Evolutionary conservation across 1,140 invertebrate species (phyloP).

Genomic region (Gonatopus flavifemur): DNA sequence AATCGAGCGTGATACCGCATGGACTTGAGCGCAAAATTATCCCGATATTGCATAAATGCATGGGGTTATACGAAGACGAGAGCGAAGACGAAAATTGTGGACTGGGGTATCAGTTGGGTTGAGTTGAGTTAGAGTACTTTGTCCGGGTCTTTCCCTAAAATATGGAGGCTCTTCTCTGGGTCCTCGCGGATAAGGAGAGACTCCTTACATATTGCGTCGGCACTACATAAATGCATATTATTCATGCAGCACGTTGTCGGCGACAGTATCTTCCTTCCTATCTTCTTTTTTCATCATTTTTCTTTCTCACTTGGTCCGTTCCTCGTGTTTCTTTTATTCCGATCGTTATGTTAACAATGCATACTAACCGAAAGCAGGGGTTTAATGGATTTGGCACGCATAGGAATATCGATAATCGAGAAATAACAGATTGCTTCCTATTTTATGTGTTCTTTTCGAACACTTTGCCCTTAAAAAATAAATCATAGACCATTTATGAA

Average conservation of each 20-base stretch:
- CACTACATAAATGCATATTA: conserved; percentile 46
- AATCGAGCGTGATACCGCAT: conserved; percentile 38
- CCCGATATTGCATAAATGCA: conserved; percentile 47
- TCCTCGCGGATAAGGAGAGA: conserved; percentile 36
- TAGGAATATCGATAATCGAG: no score
- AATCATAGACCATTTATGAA: no score
- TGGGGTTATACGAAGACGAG: conserved; percentile 14
- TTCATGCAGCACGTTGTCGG: conserved; percentile 37
- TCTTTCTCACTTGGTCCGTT: conserved; percentile 9
- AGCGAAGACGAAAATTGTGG: conserved; percentile 5
- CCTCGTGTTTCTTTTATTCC: background rate
- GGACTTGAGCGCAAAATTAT: conserved; percentile 41
- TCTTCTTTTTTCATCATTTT: background rate
- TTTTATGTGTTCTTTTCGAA: no score
- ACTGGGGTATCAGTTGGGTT: conserved; percentile 23
- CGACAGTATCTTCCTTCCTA: conserved; percentile 11
- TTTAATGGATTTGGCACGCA: no score
- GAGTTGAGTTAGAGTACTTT: no score
- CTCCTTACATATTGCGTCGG: conserved; percentile 43
- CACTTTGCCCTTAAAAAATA: no score
- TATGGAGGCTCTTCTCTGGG: conserved; percentile 38
- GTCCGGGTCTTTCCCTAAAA: conserved; percentile 39
- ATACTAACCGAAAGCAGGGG: no score
- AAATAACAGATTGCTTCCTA: no score
- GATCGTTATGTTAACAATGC: no score